Conservation (phyloP, 2,113 vertebrate genomes). For the Crotophaga sulcirostris region DNA sequence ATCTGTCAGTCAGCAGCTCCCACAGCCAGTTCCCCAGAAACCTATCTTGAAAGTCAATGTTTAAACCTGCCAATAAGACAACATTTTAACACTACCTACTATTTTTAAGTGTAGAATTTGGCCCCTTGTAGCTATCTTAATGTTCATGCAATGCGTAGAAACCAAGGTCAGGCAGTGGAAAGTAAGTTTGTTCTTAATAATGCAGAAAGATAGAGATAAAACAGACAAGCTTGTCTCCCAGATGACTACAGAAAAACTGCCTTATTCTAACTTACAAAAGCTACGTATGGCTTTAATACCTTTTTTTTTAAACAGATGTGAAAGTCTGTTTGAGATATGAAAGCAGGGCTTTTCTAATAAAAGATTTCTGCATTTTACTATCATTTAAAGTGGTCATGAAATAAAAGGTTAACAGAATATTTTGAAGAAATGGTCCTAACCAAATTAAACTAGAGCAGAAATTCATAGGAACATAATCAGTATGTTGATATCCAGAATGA, state of each 20-base stretch:
- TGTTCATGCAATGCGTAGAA: background rate
- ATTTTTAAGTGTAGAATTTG: background rate
- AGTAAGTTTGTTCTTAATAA: slow-evolving; percentile 10
- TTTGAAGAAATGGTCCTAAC: background rate
- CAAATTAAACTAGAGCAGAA: background rate
- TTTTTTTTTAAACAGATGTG: background rate
- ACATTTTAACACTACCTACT: background rate
- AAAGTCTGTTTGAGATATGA: background rate
- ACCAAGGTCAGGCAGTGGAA: background rate
- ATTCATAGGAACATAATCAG: background rate
- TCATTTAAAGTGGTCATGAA: background rate
- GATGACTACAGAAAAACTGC: background rate
- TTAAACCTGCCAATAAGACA: background rate
- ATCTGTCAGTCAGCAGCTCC: background rate
- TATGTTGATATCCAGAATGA: background rate
- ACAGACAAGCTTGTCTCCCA: background rate
- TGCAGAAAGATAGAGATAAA: background rate
- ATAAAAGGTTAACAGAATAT: background rate
- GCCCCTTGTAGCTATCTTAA: background rate
- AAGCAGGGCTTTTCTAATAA: background rate
- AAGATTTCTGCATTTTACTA: background rate
- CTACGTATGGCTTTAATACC: background rate
- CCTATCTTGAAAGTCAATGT: background rate
- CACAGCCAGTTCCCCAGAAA: background rate
- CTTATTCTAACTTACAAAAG: background rate